Percentiles rank a stretch among this genome's conserved stretches.
Evolutionary conservation across 2,888 invertebrate species (phyloP).

Genomic region (Ptychoptera albimana): DNA sequence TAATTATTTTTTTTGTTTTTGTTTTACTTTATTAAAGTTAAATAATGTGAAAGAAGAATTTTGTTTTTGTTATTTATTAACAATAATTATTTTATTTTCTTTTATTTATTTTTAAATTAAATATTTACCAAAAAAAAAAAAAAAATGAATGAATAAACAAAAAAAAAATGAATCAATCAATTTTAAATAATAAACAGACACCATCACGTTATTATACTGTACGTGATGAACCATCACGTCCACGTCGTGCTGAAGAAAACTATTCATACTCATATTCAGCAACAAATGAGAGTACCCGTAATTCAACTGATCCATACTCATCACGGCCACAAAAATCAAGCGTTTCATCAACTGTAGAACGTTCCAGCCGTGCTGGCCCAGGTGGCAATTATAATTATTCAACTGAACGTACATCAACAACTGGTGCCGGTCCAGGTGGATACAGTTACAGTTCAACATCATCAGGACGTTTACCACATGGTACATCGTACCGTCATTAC

Average conservation of each 20-base stretch:
- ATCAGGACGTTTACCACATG: slow-evolving; percentile 68
- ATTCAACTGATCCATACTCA: slow-evolving; percentile 36
- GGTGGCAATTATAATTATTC: slow-evolving; percentile 58
- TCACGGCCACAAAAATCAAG: slow-evolving; percentile 45
- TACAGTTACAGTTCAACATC: slow-evolving; percentile 69
- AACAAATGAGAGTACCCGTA: slow-evolving; percentile 37
- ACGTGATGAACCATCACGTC: slow-evolving; percentile 49
- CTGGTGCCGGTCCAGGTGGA: slow-evolving; percentile 61
- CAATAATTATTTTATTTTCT: slow-evolving; percentile 10
- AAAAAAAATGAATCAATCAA: neutral
- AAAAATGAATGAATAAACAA: neutral
- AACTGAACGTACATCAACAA: slow-evolving; percentile 55
- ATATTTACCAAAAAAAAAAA: neutral
- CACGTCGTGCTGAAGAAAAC: slow-evolving; percentile 59
- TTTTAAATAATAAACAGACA: slow-evolving; percentile 41
- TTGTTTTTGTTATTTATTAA: neutral
- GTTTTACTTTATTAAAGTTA: neutral
- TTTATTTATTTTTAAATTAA: slow-evolving; percentile 4
- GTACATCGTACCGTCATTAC: slow-evolving; percentile 70
- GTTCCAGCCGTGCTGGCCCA: slow-evolving; percentile 48
- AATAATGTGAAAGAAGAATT: neutral
- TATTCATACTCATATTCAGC: slow-evolving; percentile 73
- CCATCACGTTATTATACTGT: slow-evolving; percentile 70
- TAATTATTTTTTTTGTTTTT: neutral
- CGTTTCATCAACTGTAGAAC: slow-evolving; percentile 53